These are phyloP conservation scores for Metallyticus violacea DNA, from an alignment of 2,888 invertebrate genomes.

Conservation along the genomic window DNA sequence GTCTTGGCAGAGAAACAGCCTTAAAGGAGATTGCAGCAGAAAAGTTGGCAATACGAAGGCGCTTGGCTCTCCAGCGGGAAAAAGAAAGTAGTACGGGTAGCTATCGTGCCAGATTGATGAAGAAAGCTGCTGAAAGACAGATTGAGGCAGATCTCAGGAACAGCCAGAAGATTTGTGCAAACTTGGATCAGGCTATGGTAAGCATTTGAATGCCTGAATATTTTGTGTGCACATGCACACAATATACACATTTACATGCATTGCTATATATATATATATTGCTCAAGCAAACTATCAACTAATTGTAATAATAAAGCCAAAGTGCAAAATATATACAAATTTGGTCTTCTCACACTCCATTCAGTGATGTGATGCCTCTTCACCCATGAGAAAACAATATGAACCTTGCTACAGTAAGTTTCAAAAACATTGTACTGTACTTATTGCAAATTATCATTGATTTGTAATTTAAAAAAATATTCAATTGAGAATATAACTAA, in stretches of 20 bases:
- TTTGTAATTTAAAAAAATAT: too few species aligned
- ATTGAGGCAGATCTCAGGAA: constrained; percentile 49
- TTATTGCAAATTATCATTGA: too few species aligned
- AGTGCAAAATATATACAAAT: not conserved
- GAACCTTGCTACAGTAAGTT: too few species aligned
- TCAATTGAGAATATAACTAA: too few species aligned
- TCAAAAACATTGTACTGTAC: too few species aligned
- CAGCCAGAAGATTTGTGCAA: constrained; percentile 55
- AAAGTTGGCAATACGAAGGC: constrained; percentile 40
- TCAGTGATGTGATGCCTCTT: too few species aligned
- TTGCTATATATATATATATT: not conserved
- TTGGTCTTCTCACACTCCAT: too few species aligned
- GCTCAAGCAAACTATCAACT: not conserved
- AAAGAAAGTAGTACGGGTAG: constrained; percentile 45
- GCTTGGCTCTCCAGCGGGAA: constrained; percentile 36
- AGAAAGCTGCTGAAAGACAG: constrained; percentile 50
- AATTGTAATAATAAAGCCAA: not conserved
- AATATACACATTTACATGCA: not conserved
- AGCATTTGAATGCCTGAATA: constrained; percentile 34
- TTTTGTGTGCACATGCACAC: too few species aligned
- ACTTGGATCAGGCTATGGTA: constrained; percentile 55
- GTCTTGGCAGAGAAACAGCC: constrained; percentile 57
- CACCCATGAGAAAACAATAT: too few species aligned
- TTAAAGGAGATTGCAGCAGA: constrained; percentile 45
- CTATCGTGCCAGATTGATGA: constrained; percentile 52